These are phyloP conservation scores for Microctenopoma stevenorrisi DNA, from an alignment of 2,797 vertebrate species.

Conservation along the genomic window DNA sequence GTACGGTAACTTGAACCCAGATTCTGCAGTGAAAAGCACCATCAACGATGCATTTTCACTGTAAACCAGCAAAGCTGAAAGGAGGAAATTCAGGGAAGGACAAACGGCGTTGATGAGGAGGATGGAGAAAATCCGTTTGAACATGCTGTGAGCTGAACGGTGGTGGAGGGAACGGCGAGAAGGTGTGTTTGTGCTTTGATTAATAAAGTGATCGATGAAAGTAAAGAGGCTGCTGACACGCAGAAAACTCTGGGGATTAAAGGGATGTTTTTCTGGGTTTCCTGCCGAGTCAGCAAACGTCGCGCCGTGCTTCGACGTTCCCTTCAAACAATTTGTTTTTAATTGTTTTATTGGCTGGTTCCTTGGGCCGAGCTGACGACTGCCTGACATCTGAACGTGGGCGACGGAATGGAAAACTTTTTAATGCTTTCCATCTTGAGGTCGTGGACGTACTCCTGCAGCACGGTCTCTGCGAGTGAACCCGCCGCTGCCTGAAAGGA, in stretches of 20 bases:
- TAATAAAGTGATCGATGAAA: constrained; percentile 58
- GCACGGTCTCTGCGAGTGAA: background rate
- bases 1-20: background rate
- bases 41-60: background rate
- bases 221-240: constrained; percentile 51
- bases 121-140: background rate
- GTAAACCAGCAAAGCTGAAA: background rate
- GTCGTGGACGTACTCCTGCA: too few species aligned
- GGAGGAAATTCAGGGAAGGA: background rate
- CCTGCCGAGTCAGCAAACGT: constrained; percentile 61
- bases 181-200: constrained; percentile 48
- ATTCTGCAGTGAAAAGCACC: background rate
- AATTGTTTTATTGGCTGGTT: constrained; percentile 18
- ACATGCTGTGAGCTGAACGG: constrained; percentile 3
- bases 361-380: background rate
- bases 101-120: background rate
- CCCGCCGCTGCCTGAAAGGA: background rate
- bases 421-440: background rate
- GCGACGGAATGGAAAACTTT: background rate
- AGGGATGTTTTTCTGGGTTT: constrained; percentile 44
- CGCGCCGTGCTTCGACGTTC: background rate
- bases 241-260: constrained; percentile 53
- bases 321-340: constrained; percentile 10
- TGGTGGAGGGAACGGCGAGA: constrained; percentile 8
- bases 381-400: background rate